Base-by-base conservation (phyloP, 2,113 vertebrate genomes). In the Dicerorhinus sumatrensis region DNA sequence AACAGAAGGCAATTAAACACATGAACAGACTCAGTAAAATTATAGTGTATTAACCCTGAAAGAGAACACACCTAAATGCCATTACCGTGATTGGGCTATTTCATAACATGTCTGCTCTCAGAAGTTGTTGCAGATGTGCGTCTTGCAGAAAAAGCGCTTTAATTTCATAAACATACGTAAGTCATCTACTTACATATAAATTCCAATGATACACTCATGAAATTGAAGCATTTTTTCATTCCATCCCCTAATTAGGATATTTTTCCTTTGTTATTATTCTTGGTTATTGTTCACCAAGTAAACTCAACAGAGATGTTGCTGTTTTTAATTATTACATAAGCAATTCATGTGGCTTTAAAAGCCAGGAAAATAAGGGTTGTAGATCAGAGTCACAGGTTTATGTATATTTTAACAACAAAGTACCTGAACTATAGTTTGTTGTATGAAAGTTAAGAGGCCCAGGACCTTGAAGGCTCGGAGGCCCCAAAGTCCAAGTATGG, bases 1-100 rank as follows among this genome's bases (percentile, higher is more conserved):
- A 93, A 89, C 97, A 96, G 93, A 96, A 97, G 93, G 97, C 94
- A 97, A 91, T 97, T 85, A 97, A 95, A 91, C 56, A 86, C 85
- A 94, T 60, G 93, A 86, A 94, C 96, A 96, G 85, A 89, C 46
- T 79, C 88, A 93, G 6, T 20, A 42, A 96, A 85, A 89, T n/a
- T 77, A 31, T 48, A 69, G 51, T 29, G 31, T 39, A 48, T 85
- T 89, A 83, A 97, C 73, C 82, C 93, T 83, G 39, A 60, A 83
- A 88, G 62, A 88, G 48, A 89, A 69, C 25, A 67, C 83, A 62
- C 76, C 67, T 94, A 88, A 95, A 94, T 96, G 85, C 11, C 62
- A 33, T 69, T 63, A 14, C 60, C 5, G 0, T 25, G 56, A 48
- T 27, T 65, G 2, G 27, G 33, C n/a, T n/a, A 11, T 84, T 72